Evolutionary conservation across 2,888 invertebrate species (phyloP).

Genomic region (Kryphioiulus occultus): DNA sequence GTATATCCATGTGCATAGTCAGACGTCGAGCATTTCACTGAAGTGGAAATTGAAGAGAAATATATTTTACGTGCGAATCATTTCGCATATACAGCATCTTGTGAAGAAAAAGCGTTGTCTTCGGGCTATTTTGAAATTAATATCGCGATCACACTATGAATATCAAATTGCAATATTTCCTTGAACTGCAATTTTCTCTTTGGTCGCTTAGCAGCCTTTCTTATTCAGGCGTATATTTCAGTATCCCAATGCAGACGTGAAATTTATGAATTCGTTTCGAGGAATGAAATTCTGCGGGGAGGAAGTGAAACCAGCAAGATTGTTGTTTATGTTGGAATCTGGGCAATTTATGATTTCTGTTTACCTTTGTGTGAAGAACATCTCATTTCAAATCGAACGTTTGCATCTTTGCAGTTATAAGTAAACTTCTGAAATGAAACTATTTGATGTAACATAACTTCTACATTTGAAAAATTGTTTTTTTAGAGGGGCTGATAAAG

Average conservation of each 20-base stretch:
- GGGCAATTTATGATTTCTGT: background rate
- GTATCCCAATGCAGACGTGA: background rate
- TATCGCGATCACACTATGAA: background rate
- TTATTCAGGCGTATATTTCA: background rate
- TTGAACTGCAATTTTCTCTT: background rate
- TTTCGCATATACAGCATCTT: background rate
- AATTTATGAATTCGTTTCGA: background rate
- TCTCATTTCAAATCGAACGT: too few relatives aligned
- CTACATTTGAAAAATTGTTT: too few relatives aligned
- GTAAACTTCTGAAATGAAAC: too few relatives aligned
- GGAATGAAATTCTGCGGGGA: background rate
- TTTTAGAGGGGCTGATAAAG: too few relatives aligned
- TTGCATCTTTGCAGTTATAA: too few relatives aligned
- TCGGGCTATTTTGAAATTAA: background rate
- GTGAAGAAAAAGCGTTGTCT: background rate
- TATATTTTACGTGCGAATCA: background rate
- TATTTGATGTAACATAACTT: too few relatives aligned
- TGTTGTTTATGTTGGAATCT: background rate
- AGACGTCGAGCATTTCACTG: background rate
- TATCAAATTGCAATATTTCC: background rate
- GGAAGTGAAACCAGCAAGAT: background rate
- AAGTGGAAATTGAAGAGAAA: background rate
- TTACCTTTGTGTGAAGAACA: background rate
- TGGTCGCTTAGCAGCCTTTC: background rate
- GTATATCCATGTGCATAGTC: too few relatives aligned